Evolutionary conservation across 2,888 invertebrate genomes (phyloP).

Genomic region (Eilema caniola): DNA sequence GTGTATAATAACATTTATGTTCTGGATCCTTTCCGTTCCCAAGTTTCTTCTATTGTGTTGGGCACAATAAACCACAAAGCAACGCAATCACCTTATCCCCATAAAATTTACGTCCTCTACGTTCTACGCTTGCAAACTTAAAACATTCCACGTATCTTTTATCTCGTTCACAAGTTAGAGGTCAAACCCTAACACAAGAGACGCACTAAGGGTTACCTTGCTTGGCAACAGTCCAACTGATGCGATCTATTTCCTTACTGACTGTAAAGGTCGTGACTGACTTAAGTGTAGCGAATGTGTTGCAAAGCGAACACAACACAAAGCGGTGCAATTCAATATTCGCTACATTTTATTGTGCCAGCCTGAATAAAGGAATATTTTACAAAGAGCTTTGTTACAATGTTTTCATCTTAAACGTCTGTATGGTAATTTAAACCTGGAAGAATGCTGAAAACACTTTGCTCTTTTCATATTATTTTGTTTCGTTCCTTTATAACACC

Average conservation of each 20-base stretch:
- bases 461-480: background rate
- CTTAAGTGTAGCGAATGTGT: slow-evolving; percentile 5
- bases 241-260: slow-evolving; percentile 27
- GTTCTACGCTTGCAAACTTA: background rate
- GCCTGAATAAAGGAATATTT: background rate
- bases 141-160: slow-evolving; percentile 4
- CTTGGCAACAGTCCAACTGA: slow-evolving; percentile 48
- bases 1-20: background rate
- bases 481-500: background rate
- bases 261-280: slow-evolving; percentile 7
- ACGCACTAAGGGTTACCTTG: slow-evolving; percentile 15
- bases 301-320: background rate
- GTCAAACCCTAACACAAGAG: slow-evolving; percentile 11
- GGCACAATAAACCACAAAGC: background rate
- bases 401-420: background rate
- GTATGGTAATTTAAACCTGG: background rate
- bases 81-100: background rate
- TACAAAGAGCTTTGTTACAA: background rate
- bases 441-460: background rate
- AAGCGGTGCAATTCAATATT: background rate
- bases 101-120: background rate
- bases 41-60: background rate
- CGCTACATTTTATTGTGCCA: background rate
- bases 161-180: slow-evolving; percentile 5
- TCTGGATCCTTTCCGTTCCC: background rate